phyloP scores from a whole-genome alignment of 2,113 vertebrate genomes.

The Oreochromis niloticus region DNA sequence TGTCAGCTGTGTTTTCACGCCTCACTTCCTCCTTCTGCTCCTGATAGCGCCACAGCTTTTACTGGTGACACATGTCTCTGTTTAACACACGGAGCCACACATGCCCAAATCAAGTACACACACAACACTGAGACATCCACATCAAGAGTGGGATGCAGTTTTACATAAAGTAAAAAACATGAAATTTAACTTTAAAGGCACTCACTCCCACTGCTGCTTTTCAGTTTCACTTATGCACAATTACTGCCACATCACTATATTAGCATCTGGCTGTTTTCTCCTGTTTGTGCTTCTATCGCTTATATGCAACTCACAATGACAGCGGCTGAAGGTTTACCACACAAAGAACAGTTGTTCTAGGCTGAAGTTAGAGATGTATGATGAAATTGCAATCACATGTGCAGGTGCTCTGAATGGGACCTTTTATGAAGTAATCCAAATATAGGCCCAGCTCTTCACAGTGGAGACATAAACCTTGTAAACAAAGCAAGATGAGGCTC shows the following conservation, averaged over 20 bases:
- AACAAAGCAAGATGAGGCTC: background rate
- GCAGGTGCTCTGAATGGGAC: background rate
- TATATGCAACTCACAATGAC: background rate
- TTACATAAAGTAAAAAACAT: background rate
- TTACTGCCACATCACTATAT: background rate
- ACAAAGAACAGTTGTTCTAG: background rate
- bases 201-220: background rate
- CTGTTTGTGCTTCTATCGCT: background rate
- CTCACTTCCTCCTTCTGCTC: constrained; percentile 61
- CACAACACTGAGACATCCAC: background rate
- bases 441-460: background rate
- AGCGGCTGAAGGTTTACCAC: background rate
- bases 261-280: background rate
- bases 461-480: background rate
- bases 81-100: constrained; percentile 5
- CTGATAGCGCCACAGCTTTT: constrained; percentile 30
- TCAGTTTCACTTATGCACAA: background rate
- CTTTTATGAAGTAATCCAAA: background rate
- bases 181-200: background rate
- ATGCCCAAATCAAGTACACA: background rate
- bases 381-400: background rate
- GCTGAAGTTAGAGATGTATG: background rate
- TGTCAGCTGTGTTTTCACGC: constrained; percentile 62
- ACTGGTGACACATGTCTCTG: constrained; percentile 42
- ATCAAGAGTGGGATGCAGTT: background rate